Base-by-base conservation (phyloP, 2,888 invertebrate genomes). In the Hirtodrosophila cameraria region DNA sequence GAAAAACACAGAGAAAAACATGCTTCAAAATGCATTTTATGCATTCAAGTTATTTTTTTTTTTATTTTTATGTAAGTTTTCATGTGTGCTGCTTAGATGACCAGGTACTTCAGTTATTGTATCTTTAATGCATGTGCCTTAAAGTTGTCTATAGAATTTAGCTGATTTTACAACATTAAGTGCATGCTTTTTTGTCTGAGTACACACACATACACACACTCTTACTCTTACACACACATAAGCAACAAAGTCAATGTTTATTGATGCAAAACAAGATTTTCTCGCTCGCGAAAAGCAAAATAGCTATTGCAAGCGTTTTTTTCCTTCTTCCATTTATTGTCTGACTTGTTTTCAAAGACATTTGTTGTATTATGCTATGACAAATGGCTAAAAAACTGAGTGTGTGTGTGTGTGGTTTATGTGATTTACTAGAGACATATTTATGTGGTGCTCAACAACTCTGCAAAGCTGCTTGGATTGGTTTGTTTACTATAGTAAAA, bases 231-330 rank as follows among this genome's bases (percentile, higher is more conserved):
- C 6, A 42, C 25, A 16, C 16, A 30, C 23, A 25, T 18, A 11
- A 46, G 41, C 55, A 45, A 58, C 75, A 84, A 85, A 70, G 81
- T 59, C 86, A 85, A 87, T 76, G 85, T 81, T 85, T 85, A 74
- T 82, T 69, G 83, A 85, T 71, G 85, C 86, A 83, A 76, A 86
- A 70, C 64, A 63, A 85, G 79, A 76, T 82, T 76, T 80, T 68
- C 66, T 53, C 57, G 50, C 33, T 50, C 11, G 58, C 62, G 46
- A 39, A 45, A 60, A 54, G 39, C 25, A 38, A 62, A 59, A 57
- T 39, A 28, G 43, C 43, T 70, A 64, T 78, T 54, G 58, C 25
- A 38, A 46, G 55, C 60, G 49, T 15, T 9, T 55, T 59, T 43
- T 48, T 8, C 13, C 35, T 41, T 67, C 16, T 28, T 46, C 33